Conservation (phyloP, 2,888 invertebrate species). For the Cremastobaeus sp. region DNA sequence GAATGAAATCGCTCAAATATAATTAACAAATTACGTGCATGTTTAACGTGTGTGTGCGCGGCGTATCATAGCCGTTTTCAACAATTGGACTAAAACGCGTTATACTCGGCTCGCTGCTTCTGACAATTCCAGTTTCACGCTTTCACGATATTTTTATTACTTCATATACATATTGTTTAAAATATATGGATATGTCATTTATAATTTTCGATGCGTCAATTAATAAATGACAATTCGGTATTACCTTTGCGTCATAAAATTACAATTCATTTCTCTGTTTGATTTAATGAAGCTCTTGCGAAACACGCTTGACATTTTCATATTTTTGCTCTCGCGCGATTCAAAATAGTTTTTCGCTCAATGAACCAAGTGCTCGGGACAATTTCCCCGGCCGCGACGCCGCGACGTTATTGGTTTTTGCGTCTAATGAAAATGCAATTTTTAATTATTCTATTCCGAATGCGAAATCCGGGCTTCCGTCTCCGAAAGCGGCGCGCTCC, state of each 20-base stretch:
- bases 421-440: neutral
- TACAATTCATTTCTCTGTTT: slow-evolving; percentile 58
- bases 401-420: too few relatives aligned
- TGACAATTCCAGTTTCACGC: slow-evolving; percentile 55
- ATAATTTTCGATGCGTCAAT: slow-evolving; percentile 61
- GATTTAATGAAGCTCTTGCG: slow-evolving; percentile 55
- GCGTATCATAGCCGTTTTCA: slow-evolving; percentile 51
- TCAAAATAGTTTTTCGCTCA: slow-evolving; percentile 52
- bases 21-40: slow-evolving; percentile 60
- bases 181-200: slow-evolving; percentile 57
- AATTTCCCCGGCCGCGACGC: too few relatives aligned
- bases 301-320: slow-evolving; percentile 51
- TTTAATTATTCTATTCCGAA: neutral
- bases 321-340: slow-evolving; percentile 36
- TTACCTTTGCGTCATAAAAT: slow-evolving; percentile 58
- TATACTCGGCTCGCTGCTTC: slow-evolving; percentile 51
- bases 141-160: slow-evolving; percentile 59
- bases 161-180: slow-evolving; percentile 54
- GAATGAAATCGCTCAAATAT: slow-evolving; percentile 57
- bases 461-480: too few relatives aligned
- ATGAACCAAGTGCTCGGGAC: too few relatives aligned
- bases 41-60: slow-evolving; percentile 44
- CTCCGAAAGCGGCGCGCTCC: too few relatives aligned
- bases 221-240: slow-evolving; percentile 60
- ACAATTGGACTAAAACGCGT: slow-evolving; percentile 54